Conservation (phyloP, 2,888 invertebrate species). For the Ashinkailepas kermadecensis region DNA sequence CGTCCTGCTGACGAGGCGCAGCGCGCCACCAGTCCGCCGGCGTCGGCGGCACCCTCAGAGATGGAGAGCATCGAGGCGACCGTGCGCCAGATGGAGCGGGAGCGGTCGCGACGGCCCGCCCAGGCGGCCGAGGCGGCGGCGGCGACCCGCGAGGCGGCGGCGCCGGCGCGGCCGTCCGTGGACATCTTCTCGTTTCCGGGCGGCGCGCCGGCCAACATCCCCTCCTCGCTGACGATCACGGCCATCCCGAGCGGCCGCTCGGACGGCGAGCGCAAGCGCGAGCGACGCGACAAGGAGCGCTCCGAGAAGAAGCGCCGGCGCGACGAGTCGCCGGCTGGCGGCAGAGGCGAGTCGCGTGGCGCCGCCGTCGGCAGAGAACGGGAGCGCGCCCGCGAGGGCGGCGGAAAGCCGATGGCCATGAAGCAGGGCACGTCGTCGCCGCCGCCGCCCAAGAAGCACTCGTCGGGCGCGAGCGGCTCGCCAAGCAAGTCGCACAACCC, state of each 20-base stretch:
- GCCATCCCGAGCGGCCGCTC: slow-evolving; percentile 51
- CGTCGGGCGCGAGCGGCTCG: slow-evolving; percentile 26
- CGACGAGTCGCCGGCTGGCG: slow-evolving; percentile 33
- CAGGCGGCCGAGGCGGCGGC: neutral
- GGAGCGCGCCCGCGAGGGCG: slow-evolving; percentile 24
- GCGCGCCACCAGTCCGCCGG: slow-evolving; percentile 35
- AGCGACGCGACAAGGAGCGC: slow-evolving; percentile 32
- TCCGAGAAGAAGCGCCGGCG: slow-evolving; percentile 34
- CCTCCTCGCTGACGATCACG: slow-evolving; percentile 79
- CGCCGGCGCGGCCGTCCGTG: slow-evolving; percentile 56
- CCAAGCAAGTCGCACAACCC: slow-evolving; percentile 26
- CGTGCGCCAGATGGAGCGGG: slow-evolving; percentile 5
- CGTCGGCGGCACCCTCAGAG: slow-evolving; percentile 37
- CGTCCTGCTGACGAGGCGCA: slow-evolving; percentile 25
- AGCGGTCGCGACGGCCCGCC: neutral
- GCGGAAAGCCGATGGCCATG: slow-evolving; percentile 29
- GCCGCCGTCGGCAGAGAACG: neutral
- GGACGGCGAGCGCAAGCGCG: slow-evolving; percentile 31
- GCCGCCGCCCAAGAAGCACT: slow-evolving; percentile 31
- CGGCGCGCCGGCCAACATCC: slow-evolving; percentile 50
- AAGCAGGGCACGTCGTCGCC: slow-evolving; percentile 31
- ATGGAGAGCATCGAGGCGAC: slow-evolving; percentile 21
- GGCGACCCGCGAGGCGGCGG: slow-evolving; percentile 57
- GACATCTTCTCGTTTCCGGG: slow-evolving; percentile 67
- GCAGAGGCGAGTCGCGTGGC: slow-evolving; percentile 17